phyloP scores from a whole-genome alignment of 2,888 invertebrate genomes.

The Campoletis raptor region DNA sequence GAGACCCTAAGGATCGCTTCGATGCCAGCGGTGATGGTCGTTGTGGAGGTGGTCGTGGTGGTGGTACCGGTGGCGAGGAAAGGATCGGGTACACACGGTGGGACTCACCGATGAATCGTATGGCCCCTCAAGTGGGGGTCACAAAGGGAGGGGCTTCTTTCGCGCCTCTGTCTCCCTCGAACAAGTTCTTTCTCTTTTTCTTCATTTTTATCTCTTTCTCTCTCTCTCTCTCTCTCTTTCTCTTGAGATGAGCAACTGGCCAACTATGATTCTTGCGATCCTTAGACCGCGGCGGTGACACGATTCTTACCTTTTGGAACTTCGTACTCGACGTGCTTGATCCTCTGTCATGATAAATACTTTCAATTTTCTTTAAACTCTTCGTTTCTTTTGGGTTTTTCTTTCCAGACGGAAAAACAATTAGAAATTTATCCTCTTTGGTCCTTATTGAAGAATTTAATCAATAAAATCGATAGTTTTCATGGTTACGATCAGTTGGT shows the following conservation, averaged over 20 bases:
- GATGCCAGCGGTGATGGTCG: constrained; percentile 51
- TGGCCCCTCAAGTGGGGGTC: constrained; percentile 71
- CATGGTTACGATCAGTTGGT: background rate
- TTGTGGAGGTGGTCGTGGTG: constrained; percentile 66
- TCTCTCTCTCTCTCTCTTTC: background rate
- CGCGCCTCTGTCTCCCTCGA: constrained; percentile 51
- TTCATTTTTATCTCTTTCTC: constrained; percentile 3
- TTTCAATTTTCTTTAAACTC: background rate
- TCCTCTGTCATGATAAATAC: background rate
- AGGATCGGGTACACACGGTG: constrained; percentile 64
- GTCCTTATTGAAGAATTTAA: too few species aligned
- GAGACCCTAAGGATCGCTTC: constrained; percentile 64
- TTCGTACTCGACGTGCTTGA: background rate
- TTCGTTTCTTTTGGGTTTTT: background rate
- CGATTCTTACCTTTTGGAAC: constrained; percentile 29
- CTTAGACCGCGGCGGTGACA: constrained; percentile 11
- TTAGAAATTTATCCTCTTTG: background rate
- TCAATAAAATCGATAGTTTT: too few species aligned
- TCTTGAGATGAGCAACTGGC: background rate
- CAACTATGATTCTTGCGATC: constrained; percentile 14
- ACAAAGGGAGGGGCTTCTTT: constrained; percentile 78
- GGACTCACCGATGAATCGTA: constrained; percentile 68
- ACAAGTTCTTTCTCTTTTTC: background rate
- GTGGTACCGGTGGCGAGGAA: constrained; percentile 70
- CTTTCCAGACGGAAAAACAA: background rate